Conservation (phyloP, 2,113 vertebrate genomes). For the Oreochromis spilurus region DNA sequence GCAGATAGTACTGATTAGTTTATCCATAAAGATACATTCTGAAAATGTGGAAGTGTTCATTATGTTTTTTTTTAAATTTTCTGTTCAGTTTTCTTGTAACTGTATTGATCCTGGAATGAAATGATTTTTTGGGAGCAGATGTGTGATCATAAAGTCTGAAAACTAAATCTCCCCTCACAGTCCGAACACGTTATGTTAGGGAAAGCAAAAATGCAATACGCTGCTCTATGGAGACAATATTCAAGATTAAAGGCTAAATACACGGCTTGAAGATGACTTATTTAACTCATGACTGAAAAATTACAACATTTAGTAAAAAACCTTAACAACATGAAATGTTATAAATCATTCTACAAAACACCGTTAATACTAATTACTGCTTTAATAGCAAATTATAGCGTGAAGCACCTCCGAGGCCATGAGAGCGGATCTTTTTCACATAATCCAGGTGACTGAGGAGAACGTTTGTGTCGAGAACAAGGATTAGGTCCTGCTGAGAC, state of each 20-base stretch:
- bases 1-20: background rate
- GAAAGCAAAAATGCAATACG: background rate
- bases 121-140: background rate
- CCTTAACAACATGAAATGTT: background rate
- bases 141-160: background rate
- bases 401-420: slow-evolving; percentile 79
- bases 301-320: background rate
- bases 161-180: background rate
- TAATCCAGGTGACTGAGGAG: slow-evolving; percentile 90
- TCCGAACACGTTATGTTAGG: background rate
- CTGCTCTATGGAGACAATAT: background rate
- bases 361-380: background rate
- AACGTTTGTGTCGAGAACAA: slow-evolving; percentile 92
- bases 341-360: background rate
- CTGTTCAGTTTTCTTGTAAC: background rate
- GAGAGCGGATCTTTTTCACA: slow-evolving; percentile 77
- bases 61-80: fast-evolving
- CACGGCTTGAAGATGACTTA: background rate
- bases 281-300: background rate
- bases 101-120: background rate
- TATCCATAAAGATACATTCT: background rate
- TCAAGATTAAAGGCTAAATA: background rate
- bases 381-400: background rate
- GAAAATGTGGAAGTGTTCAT: background rate
- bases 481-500: slow-evolving; percentile 72